Percentiles rank a stretch among this genome's conserved stretches.
These are phyloP conservation scores for Myotis lucifugus DNA, from an alignment of 2,113 vertebrate genomes.

Conservation along the genomic window DNA sequence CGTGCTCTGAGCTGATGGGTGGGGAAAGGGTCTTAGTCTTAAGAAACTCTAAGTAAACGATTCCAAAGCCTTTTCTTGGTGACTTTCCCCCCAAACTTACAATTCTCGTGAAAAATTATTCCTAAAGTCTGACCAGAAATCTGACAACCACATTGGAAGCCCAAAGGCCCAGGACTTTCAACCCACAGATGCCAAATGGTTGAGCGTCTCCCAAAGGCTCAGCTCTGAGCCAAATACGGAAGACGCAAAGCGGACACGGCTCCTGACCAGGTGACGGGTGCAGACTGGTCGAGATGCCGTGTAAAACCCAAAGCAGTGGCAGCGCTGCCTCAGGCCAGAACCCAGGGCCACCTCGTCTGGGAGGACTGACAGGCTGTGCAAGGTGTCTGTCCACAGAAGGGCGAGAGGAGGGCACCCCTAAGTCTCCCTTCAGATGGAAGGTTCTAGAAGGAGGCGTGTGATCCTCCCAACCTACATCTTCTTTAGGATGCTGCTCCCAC, in stretches of 20 bases:
- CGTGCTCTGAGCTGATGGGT: not conserved
- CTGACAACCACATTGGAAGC: not conserved
- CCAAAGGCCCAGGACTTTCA: not conserved
- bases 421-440: not conserved
- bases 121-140: not conserved
- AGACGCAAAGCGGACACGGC: not conserved
- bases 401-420: not conserved
- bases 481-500: not conserved
- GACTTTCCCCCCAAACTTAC: not conserved
- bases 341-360: not conserved
- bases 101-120: not conserved
- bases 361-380: not conserved
- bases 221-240: not conserved
- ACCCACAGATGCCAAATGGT: not conserved
- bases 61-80: not conserved
- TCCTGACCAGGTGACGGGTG: not conserved
- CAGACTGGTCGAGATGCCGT: accelerated
- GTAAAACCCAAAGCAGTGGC: not conserved
- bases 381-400: not conserved
- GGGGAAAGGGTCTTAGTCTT: not conserved
- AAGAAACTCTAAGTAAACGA: not conserved
- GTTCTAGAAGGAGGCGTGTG: not conserved
- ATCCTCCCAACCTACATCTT: not conserved
- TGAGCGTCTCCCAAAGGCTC: not conserved
- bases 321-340: not conserved